Percentiles rank a stretch among this genome's conserved stretches.
These are phyloP conservation scores for Rhyacophila brunnea DNA, from an alignment of 1,140 invertebrate genomes.

Conservation along the genomic window DNA sequence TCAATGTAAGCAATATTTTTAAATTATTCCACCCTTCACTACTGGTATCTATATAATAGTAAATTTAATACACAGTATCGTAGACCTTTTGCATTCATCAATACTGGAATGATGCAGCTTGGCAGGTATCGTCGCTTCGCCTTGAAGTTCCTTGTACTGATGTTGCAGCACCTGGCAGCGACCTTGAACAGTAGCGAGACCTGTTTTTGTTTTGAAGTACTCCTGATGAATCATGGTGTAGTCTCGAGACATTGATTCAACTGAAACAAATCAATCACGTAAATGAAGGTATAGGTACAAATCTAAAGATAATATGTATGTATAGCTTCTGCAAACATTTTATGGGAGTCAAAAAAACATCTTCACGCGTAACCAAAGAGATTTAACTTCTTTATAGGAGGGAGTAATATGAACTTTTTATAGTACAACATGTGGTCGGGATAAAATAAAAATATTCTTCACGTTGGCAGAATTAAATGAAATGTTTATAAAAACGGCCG, in stretches of 20 bases:
- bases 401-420: too few relatives aligned
- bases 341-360: too few relatives aligned
- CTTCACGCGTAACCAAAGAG: too few relatives aligned
- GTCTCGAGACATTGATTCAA: conserved; percentile 50
- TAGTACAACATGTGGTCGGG: too few relatives aligned
- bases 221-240: conserved; percentile 53
- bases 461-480: too few relatives aligned
- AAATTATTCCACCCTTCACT: background rate
- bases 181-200: conserved; percentile 40
- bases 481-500: too few relatives aligned
- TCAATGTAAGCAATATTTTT: too few relatives aligned
- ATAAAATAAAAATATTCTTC: too few relatives aligned
- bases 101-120: conserved; percentile 20
- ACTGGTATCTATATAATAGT: background rate
- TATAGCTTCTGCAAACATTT: too few relatives aligned
- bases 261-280: conserved; percentile 36
- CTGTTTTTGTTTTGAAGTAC: conserved; percentile 45
- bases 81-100: conserved; percentile 29
- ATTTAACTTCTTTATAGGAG: too few relatives aligned
- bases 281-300: too few relatives aligned
- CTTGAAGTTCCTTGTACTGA: conserved; percentile 20
- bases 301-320: too few relatives aligned
- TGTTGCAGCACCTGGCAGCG: conserved; percentile 23
- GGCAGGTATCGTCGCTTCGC: conserved; percentile 14
- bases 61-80: background rate